These are phyloP conservation scores for Triplophysa dalaica DNA, from an alignment of 2,113 vertebrate genomes.

Conservation along the genomic window DNA sequence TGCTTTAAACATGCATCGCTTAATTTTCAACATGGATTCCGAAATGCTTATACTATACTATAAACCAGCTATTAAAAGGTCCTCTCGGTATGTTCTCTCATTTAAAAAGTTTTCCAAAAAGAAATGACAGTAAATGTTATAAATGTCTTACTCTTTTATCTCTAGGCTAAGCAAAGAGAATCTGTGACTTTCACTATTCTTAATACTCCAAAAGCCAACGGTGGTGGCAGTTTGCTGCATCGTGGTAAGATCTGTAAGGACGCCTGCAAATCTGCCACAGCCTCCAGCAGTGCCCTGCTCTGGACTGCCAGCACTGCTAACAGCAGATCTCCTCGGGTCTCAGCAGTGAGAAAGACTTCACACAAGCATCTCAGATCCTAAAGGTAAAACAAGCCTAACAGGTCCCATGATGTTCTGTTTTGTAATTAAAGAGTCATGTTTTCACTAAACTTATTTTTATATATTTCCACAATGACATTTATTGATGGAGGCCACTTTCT, in stretches of 20 bases:
- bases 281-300: background rate
- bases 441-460: too few species aligned
- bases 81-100: too few species aligned
- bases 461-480: too few species aligned
- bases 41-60: too few species aligned
- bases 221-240: conserved; percentile 75
- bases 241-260: conserved; percentile 75
- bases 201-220: conserved; percentile 80
- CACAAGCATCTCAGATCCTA: conserved; percentile 61
- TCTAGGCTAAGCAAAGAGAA: conserved; percentile 73
- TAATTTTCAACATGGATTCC: too few species aligned
- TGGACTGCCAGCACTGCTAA: background rate
- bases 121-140: too few species aligned
- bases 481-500: too few species aligned
- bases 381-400: conserved; percentile 63
- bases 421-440: too few species aligned
- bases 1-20: background rate
- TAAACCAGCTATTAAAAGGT: too few species aligned
- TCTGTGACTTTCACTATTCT: conserved; percentile 81
- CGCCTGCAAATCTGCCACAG: conserved; percentile 63
- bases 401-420: too few species aligned
- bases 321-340: conserved; percentile 52
- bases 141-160: background rate
- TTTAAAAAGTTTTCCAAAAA: too few species aligned
- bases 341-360: conserved; percentile 52